Evolutionary conservation across 2,797 vertebrate genomes (phyloP).

Genomic region (Thaleichthys pacificus): DNA sequence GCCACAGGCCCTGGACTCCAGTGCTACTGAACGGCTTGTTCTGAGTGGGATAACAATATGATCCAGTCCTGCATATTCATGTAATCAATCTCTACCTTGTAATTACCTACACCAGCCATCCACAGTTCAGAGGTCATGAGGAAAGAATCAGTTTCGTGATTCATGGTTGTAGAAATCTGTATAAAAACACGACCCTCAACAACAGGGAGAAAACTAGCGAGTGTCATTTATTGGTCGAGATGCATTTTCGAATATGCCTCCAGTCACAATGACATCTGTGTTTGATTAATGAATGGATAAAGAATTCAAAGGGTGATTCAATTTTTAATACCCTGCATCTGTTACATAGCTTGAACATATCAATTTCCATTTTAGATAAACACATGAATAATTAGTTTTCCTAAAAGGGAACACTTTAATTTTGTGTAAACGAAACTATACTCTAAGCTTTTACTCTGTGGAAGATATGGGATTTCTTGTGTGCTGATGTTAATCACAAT

Average conservation of each 20-base stretch:
- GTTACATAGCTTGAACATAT: conserved; percentile 47
- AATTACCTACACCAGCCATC: conserved; percentile 28
- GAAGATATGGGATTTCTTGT: no score
- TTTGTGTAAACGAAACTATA: background rate
- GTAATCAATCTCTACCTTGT: conserved; percentile 24
- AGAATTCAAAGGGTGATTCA: conserved; percentile 49
- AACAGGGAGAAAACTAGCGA: conserved; percentile 28
- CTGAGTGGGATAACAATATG: background rate
- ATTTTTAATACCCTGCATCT: conserved; percentile 56
- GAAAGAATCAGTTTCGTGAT: conserved; percentile 21
- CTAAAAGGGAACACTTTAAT: background rate
- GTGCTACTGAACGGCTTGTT: background rate
- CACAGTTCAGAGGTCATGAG: conserved; percentile 25
- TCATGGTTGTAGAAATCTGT: conserved; percentile 22
- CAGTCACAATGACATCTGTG: conserved; percentile 48
- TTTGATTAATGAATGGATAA: conserved; percentile 57
- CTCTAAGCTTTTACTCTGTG: no score
- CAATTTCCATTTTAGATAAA: conserved; percentile 25
- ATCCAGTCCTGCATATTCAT: conserved; percentile 39
- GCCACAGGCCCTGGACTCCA: conserved; percentile 38
- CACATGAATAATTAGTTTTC: background rate
- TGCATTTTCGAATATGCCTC: conserved; percentile 41
- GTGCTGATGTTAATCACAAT: no score
- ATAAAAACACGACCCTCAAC: conserved; percentile 37
- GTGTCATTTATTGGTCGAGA: conserved; percentile 31